phyloP scores from a whole-genome alignment of 2,888 invertebrate species.

The Drosophila greeni region DNA sequence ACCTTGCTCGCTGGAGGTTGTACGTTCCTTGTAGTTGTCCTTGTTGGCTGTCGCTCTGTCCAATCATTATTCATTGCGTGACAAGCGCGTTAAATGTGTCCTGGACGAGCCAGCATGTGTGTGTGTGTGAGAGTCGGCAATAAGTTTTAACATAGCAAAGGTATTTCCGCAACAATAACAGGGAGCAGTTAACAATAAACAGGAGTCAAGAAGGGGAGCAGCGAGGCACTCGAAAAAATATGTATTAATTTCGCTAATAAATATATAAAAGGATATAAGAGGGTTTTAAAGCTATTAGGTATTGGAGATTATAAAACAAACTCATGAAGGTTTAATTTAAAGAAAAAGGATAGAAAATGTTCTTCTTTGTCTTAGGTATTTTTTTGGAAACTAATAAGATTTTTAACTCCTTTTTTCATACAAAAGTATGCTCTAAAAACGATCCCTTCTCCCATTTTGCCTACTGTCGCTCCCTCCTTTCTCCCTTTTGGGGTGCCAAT shows the following conservation, averaged over 20 bases:
- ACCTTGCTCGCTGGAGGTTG: constrained; percentile 17
- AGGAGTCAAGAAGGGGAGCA: constrained; percentile 36
- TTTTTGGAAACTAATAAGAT: too few species aligned
- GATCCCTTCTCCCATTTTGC: background rate
- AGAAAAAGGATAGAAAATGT: background rate
- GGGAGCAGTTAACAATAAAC: constrained; percentile 11
- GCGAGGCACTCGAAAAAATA: constrained; percentile 29
- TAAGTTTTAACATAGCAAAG: constrained; percentile 63
- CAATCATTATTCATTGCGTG: constrained; percentile 74
- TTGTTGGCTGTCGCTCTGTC: constrained; percentile 39
- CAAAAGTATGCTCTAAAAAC: background rate
- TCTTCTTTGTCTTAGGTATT: too few species aligned
- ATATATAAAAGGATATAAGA: background rate
- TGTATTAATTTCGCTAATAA: background rate
- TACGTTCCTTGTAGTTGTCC: constrained; percentile 16
- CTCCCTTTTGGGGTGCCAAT: constrained; percentile 15
- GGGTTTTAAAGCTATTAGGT: background rate
- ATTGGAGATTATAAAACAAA: background rate
- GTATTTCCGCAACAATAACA: constrained; percentile 53
- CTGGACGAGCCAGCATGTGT: constrained; percentile 15
- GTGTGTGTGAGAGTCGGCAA: constrained; percentile 54
- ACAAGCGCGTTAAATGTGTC: constrained; percentile 66
- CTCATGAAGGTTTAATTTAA: background rate
- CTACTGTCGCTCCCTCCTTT: background rate
- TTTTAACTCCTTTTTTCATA: background rate